These are phyloP conservation scores for Clarias gariepinus DNA, from an alignment of 2,113 vertebrate genomes.

Conservation along the genomic window DNA sequence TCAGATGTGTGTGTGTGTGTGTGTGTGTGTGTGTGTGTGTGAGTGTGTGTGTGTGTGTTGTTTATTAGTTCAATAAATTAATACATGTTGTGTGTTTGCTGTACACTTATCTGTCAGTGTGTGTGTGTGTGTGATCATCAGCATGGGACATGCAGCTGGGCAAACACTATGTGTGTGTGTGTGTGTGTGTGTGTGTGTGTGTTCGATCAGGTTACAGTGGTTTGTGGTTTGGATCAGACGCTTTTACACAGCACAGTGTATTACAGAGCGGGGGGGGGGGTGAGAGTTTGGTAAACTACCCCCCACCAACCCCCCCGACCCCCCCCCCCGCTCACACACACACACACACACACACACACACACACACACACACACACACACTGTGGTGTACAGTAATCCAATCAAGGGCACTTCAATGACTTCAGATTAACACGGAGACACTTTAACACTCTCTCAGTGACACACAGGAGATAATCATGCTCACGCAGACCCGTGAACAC, in stretches of 20 bases:
- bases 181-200: slow-evolving; percentile 16
- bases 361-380: background rate
- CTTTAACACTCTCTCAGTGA: background rate
- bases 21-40: background rate
- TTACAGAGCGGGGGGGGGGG: background rate
- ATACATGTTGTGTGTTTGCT: background rate
- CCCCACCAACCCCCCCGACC: too few species aligned
- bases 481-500: too few species aligned
- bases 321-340: background rate
- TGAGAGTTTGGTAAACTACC: background rate
- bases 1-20: too few species aligned
- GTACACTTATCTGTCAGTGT: background rate
- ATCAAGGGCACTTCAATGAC: background rate
- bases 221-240: background rate
- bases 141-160: background rate
- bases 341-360: background rate
- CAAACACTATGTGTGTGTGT: background rate
- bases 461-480: background rate
- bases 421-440: background rate
- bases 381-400: too few species aligned
- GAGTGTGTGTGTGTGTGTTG: background rate
- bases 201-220: slow-evolving; percentile 7
- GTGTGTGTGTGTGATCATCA: slow-evolving; percentile 4
- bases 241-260: background rate
- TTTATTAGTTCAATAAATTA: slow-evolving; percentile 10